These are phyloP conservation scores for Drosophila novamexicana DNA, from an alignment of 1,140 invertebrate genomes.

Conservation along the genomic window DNA sequence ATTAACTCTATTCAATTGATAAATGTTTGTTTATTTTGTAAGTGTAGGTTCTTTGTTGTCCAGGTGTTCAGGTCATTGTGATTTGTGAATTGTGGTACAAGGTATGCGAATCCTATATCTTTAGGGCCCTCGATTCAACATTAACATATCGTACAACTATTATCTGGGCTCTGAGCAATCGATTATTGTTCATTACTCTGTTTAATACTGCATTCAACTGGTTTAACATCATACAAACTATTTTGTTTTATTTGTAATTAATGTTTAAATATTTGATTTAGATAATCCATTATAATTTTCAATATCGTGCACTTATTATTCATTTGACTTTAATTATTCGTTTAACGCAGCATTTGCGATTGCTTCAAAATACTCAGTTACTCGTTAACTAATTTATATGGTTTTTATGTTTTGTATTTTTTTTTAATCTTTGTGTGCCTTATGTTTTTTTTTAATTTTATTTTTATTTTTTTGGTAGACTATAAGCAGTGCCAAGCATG, in stretches of 20 bases:
- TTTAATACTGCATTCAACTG: conserved; percentile 43
- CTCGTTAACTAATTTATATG: conserved; percentile 14
- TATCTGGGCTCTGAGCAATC: conserved; percentile 33
- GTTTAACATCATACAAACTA: conserved; percentile 35
- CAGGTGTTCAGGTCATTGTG: conserved; percentile 44
- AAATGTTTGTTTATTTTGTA: conserved; percentile 24
- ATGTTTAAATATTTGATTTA: conserved; percentile 65
- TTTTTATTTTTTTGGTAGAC: conserved; percentile 25
- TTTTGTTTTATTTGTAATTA: conserved; percentile 2
- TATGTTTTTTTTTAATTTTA: background rate
- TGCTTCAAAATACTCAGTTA: conserved; percentile 48
- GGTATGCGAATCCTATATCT: conserved; percentile 37
- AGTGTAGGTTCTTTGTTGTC: conserved; percentile 21
- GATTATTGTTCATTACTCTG: conserved; percentile 33
- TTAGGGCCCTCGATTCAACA: conserved; percentile 37
- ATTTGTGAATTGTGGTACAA: conserved; percentile 49
- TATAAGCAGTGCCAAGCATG: conserved; percentile 72
- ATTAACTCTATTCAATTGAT: conserved; percentile 27
- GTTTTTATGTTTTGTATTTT: conserved; percentile 2
- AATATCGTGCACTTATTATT: conserved; percentile 48
- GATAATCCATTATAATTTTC: conserved; percentile 48
- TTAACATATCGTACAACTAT: conserved; percentile 29
- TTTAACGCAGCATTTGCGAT: conserved; percentile 28
- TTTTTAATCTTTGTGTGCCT: conserved; percentile 4
- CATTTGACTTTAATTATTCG: background rate